A percentile compares a stretch with the other conserved stretches of the same genome.
Evolutionary conservation across 2,113 vertebrate species (phyloP).

Genomic region (Hemiprocne comata): DNA sequence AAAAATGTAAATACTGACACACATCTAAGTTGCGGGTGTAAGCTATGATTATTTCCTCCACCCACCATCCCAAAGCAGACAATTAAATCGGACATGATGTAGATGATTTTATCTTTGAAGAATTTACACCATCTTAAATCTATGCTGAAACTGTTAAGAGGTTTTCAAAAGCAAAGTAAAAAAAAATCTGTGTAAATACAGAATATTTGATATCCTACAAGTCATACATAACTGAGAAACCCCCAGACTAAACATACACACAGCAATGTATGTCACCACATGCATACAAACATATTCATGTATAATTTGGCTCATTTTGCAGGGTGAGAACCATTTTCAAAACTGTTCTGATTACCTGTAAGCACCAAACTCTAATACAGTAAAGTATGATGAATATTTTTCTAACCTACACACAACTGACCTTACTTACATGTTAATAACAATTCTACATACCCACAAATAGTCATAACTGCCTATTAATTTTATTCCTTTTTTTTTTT

Average conservation of each 20-base stretch:
- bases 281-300: not conserved
- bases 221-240: not conserved
- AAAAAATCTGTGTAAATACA: not conserved
- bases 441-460: not conserved
- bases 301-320: not conserved
- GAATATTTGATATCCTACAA: not conserved
- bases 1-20: not conserved
- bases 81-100: not conserved
- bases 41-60: not conserved
- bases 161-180: not conserved
- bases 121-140: not conserved
- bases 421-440: not conserved
- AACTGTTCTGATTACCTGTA: not conserved
- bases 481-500: not conserved
- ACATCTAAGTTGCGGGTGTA: not conserved
- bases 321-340: not conserved
- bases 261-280: not conserved
- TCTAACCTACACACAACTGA: not conserved
- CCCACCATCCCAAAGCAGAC: not conserved
- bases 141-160: not conserved
- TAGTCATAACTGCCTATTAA: not conserved
- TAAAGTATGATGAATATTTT: not conserved
- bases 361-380: not conserved
- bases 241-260: not conserved
- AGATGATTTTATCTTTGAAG: not conserved